Percentiles rank a stretch among this genome's conserved stretches.
These are phyloP conservation scores for Numenius phaeopus DNA, from an alignment of 2,797 vertebrate genomes.

Conservation along the genomic window DNA sequence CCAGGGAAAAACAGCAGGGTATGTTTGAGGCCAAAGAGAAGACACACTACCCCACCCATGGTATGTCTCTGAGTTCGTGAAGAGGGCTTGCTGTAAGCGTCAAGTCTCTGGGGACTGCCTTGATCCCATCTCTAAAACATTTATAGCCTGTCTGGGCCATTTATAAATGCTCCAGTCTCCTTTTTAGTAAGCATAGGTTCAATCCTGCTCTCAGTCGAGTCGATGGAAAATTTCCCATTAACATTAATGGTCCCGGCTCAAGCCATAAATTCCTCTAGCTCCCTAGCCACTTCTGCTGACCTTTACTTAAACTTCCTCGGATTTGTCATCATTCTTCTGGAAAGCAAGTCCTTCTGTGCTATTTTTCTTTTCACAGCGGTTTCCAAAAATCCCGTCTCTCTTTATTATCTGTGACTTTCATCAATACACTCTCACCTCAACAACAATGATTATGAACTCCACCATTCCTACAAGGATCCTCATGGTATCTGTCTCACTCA, in stretches of 20 bases:
- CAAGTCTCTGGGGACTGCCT: not conserved
- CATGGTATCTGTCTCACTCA: not conserved
- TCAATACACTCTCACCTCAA: not conserved
- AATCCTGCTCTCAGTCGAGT: not conserved
- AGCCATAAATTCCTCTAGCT: slow-evolving; percentile 69
- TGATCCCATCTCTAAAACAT: slow-evolving; percentile 28
- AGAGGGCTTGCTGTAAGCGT: not conserved
- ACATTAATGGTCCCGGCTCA: slow-evolving; percentile 47
- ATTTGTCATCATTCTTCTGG: slow-evolving; percentile 52
- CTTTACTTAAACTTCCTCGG: slow-evolving; percentile 63
- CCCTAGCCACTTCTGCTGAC: slow-evolving; percentile 63
- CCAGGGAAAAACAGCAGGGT: not conserved
- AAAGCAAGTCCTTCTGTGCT: slow-evolving; percentile 27
- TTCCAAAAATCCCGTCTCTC: not conserved
- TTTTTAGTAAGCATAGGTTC: slow-evolving; percentile 45
- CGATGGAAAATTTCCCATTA: slow-evolving; percentile 58
- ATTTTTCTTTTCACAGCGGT: slow-evolving; percentile 18
- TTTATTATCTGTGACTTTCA: not conserved
- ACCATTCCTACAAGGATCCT: not conserved
- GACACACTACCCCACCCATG: rapidly evolving
- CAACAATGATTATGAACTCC: not conserved
- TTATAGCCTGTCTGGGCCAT: slow-evolving; percentile 55
- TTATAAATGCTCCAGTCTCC: slow-evolving; percentile 42
- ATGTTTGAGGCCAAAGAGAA: not conserved
- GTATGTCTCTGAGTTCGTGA: not conserved